A percentile compares a stretch with the other conserved stretches of the same genome.
phyloP scores from a whole-genome alignment of 2,113 vertebrate species.

The Chlamydotis undulata region DNA sequence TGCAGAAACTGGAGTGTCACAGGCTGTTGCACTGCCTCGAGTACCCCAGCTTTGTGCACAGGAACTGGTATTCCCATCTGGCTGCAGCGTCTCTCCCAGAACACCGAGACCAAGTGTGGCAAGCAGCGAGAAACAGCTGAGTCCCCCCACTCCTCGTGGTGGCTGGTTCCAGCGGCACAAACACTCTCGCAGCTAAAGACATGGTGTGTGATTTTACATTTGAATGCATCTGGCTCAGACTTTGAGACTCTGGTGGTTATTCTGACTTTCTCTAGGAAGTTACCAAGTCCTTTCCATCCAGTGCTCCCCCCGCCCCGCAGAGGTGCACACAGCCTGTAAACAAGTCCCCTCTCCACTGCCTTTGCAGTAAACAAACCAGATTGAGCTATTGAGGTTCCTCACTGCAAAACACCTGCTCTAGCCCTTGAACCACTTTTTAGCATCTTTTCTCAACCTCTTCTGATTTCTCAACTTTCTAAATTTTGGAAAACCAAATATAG shows the following conservation, averaged over 20 bases:
- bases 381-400: neutral
- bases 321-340: conserved; percentile 12
- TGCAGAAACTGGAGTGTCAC: neutral
- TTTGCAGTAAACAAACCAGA: conserved; percentile 31
- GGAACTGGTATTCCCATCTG: neutral
- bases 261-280: neutral
- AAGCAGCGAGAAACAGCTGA: neutral
- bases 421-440: neutral
- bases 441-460: neutral
- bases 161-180: neutral
- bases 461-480: neutral
- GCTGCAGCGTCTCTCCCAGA: neutral
- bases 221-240: neutral
- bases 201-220: rapidly evolving
- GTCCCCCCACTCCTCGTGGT: neutral
- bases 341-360: conserved; percentile 5
- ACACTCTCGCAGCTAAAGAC: neutral
- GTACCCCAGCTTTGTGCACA: neutral
- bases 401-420: conserved; percentile 3
- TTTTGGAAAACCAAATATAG: neutral
- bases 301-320: neutral
- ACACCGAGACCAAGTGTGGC: neutral
- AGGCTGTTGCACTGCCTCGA: neutral
- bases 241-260: neutral
- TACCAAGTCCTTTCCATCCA: neutral